Evolutionary conservation across 2,888 invertebrate species (phyloP), one percentile per base, ranked within the genome.

Genomic region (Sphaeridia pumilis): DNA sequence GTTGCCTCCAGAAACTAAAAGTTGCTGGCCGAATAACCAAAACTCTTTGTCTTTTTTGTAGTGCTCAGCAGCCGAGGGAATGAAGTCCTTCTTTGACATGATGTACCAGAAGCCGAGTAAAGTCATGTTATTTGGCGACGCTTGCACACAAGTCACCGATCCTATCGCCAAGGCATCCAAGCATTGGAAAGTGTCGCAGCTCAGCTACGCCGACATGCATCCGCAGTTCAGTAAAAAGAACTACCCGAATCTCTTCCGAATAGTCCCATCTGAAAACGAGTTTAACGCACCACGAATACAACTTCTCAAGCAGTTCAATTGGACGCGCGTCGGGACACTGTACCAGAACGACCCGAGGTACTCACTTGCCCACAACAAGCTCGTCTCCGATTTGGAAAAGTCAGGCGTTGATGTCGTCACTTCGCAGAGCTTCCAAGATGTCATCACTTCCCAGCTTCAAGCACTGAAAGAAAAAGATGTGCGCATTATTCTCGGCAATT

Each of bases 141-240:
- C 93, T 3, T 95, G 95, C 71, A 92, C 92, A 0, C 86, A 88
- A 69, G 94, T 95, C 64, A 95, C 94, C 0, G 93, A 94, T 70
- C 93, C 94, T 38, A 90, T 95, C 61, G 94, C 94, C 7, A 92
- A 94, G 72, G 92, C 93, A 4, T 88, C 92, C 51, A 90, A 90
- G 67, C 93, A 92, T 70, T 98, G 95, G 93, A 87, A 92, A 69
- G 78, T 98, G 50, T 88, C 90, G 0, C 94, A 90, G 84, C 74
- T 95, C 7, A 93, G 94, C 14, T 95, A 94, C 72, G 94, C 93
- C 4, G 95, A 97, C 71, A 95, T 93, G 3, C 93, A 95, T 73
- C 95, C 95, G 1, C 90, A 93, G 86, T 90, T 94, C 73, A 88
- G 88, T 4, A 84, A 82, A 68, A 83, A 87, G 67, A 87, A 87